Percentiles rank a stretch among this genome's conserved stretches.
Evolutionary conservation across 2,888 invertebrate species (phyloP).

Genomic region (Drosophila monieri): DNA sequence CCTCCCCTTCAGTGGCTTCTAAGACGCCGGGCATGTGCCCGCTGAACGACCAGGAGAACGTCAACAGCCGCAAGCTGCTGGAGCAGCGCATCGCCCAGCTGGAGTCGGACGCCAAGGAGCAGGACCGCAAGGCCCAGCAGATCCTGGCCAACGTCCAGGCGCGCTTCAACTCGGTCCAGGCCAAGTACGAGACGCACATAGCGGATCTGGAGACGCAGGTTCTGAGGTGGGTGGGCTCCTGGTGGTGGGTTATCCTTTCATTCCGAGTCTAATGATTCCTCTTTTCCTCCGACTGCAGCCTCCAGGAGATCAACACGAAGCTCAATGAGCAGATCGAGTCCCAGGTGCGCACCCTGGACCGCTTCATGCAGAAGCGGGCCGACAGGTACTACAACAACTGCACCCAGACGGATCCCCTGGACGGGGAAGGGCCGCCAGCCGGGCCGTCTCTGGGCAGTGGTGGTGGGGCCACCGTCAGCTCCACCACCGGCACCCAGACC

Average conservation of each 20-base stretch:
- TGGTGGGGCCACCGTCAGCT: constrained; percentile 2
- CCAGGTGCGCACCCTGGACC: constrained; percentile 82
- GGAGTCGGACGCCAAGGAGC: constrained; percentile 89
- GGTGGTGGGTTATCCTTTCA: too few relatives aligned
- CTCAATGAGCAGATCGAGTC: constrained; percentile 86
- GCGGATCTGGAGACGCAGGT: constrained; percentile 90
- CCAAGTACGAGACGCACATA: constrained; percentile 90
- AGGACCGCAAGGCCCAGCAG: constrained; percentile 89
- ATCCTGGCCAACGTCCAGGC: constrained; percentile 90
- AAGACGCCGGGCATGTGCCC: constrained; percentile 84
- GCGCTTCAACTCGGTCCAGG: constrained; percentile 90
- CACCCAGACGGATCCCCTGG: constrained; percentile 82
- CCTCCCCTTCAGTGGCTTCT: constrained; percentile 85
- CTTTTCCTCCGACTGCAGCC: constrained; percentile 53
- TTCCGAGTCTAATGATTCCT: background rate
- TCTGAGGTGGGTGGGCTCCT: constrained; percentile 80
- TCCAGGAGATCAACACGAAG: constrained; percentile 85
- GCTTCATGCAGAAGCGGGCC: constrained; percentile 79
- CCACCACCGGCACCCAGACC: constrained; percentile 56
- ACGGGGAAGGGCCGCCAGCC: constrained; percentile 57
- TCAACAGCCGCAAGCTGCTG: constrained; percentile 84
- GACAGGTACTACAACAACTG: constrained; percentile 81
- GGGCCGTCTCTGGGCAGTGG: background rate
- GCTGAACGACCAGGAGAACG: constrained; percentile 78
- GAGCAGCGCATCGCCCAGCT: constrained; percentile 90